phyloP scores from a whole-genome alignment of 92 coral and sea anemone species.

The Parazoanthus darwini region DNA sequence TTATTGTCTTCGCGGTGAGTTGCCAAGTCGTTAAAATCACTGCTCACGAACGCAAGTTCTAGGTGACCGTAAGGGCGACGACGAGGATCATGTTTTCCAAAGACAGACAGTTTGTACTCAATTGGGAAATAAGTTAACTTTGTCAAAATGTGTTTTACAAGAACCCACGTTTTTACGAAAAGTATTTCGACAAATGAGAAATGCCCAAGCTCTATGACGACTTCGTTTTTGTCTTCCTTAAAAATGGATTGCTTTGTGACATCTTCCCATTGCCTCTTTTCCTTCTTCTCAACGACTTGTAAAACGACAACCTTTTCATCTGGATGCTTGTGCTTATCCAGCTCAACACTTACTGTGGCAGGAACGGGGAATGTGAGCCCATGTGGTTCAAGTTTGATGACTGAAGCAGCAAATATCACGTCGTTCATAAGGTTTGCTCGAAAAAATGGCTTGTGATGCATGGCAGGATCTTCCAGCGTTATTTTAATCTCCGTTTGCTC shows the following conservation, averaged over 20 bases:
- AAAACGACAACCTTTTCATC: not conserved
- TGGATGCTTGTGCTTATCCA: not conserved
- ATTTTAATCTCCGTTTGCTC: not conserved
- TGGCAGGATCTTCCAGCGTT: not conserved
- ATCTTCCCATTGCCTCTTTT: not conserved
- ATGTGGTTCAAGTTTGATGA: not conserved
- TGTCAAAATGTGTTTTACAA: not conserved
- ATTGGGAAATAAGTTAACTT: not conserved
- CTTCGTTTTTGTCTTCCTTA: not conserved
- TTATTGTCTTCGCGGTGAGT: not conserved
- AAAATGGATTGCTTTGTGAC: not conserved
- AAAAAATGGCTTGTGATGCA: not conserved
- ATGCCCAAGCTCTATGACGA: not conserved
- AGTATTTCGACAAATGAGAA: not conserved
- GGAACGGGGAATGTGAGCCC: not conserved
- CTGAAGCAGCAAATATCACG: not conserved
- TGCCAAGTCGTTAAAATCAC: not conserved
- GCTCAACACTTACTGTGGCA: not conserved
- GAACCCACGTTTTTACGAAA: not conserved
- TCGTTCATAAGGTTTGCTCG: not conserved
- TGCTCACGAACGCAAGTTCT: not conserved
- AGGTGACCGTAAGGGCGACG: not conserved
- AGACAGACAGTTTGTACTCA: not conserved
- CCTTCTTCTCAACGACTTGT: not conserved
- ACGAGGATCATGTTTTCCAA: not conserved